These are phyloP conservation scores for Labroides dimidiatus DNA, from an alignment of 2,797 vertebrate species.

Conservation along the genomic window DNA sequence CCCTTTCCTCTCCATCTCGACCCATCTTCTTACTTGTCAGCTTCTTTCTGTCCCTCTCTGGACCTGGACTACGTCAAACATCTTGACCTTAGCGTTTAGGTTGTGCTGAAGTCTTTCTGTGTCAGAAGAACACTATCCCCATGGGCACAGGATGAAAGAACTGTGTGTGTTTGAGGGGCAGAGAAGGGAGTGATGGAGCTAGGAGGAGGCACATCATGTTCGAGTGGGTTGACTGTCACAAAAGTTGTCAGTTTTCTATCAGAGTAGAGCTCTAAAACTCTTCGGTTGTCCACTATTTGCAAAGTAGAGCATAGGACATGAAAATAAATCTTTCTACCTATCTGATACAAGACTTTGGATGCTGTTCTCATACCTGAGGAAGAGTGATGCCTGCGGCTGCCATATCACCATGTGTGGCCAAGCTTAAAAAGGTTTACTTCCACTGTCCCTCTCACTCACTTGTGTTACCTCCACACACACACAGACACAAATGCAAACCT, in stretches of 20 bases:
- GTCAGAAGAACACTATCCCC: slow-evolving; percentile 45
- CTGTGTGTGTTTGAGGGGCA: slow-evolving; percentile 16
- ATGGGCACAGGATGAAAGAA: background rate
- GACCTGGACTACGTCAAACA: slow-evolving; percentile 36
- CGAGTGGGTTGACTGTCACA: too few relatives aligned
- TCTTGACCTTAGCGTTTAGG: slow-evolving; percentile 35
- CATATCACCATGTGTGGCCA: too few relatives aligned
- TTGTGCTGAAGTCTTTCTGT: slow-evolving; percentile 34
- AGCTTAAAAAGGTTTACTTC: too few relatives aligned
- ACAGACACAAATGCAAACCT: slow-evolving; percentile 20
- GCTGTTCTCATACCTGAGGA: too few relatives aligned
- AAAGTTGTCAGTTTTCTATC: too few relatives aligned
- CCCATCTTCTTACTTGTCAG: slow-evolving; percentile 41
- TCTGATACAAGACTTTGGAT: too few relatives aligned
- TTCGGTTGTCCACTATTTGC: too few relatives aligned
- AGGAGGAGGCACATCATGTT: too few relatives aligned
- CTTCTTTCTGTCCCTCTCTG: slow-evolving; percentile 17
- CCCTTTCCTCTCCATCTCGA: slow-evolving; percentile 35
- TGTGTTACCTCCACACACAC: background rate
- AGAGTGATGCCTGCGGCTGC: too few relatives aligned
- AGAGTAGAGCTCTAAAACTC: too few relatives aligned
- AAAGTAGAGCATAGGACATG: too few relatives aligned
- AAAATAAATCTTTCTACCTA: too few relatives aligned
- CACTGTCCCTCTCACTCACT: background rate
- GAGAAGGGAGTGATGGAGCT: background rate